Conservation (phyloP, 2,888 invertebrate genomes). For the Drosophila leonis region DNA sequence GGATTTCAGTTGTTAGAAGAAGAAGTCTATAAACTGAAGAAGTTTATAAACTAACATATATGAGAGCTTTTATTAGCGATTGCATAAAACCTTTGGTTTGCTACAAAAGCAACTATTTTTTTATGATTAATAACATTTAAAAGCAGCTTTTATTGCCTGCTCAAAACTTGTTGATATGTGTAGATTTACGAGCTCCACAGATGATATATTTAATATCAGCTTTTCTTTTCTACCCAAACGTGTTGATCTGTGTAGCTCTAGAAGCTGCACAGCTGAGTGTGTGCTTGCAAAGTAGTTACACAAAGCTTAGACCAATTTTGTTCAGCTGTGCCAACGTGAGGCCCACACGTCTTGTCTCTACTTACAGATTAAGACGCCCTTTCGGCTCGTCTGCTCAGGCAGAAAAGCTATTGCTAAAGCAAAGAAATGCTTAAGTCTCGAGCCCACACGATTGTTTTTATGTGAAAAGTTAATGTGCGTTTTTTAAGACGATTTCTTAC, state of each 20-base stretch:
- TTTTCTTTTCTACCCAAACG: not conserved
- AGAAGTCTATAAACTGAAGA: not conserved
- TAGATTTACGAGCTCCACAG: not conserved
- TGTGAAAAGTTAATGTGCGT: slow-evolving; percentile 67
- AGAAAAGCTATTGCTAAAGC: slow-evolving; percentile 4
- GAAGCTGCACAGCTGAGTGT: not conserved
- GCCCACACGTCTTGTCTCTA: not conserved
- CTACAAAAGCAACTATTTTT: not conserved
- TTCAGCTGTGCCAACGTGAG: not conserved
- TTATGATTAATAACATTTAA: not conserved
- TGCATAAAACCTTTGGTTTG: not conserved
- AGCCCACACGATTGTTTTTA: slow-evolving; percentile 52
- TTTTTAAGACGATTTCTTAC: slow-evolving; percentile 69
- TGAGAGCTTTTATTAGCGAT: not conserved
- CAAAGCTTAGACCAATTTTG: not conserved
- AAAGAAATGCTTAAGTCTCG: slow-evolving; percentile 26
- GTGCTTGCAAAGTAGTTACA: not conserved
- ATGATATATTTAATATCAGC: not conserved
- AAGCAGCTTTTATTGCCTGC: not conserved
- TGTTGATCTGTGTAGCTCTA: not conserved
- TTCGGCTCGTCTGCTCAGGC: slow-evolving; percentile 28
- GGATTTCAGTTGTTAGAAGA: too few species aligned
- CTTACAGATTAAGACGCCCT: slow-evolving; percentile 3
- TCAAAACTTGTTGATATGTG: not conserved
- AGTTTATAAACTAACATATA: not conserved